Base-by-base conservation (phyloP, 1,140 invertebrate genomes). In the Charaxes varanes region DNA sequence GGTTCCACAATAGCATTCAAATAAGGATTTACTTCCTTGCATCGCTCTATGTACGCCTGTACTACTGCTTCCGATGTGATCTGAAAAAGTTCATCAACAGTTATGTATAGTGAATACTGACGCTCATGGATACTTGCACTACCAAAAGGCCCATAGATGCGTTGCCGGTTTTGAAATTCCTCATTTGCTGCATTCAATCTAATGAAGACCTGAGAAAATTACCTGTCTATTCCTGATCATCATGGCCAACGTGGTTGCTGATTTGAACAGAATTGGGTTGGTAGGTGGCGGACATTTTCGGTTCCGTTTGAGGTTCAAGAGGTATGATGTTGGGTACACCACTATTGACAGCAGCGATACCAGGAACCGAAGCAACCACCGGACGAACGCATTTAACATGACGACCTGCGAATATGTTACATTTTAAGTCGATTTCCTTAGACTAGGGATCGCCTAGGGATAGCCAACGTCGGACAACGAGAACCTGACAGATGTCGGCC, bases 1-100 rank as follows among this genome's bases (percentile, higher is more conserved):
- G 92, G 86, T 52, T 93, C 90, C 1, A 94, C 86, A 0, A 95
- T 87, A 2, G 91, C 91, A 76, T 95, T 95, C 1, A 95, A 35
- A 5, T 88, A 71, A 0, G 88, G 88, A 76, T 95, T 92, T 0
- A 94, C 91, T 66, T 90, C 88, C 37, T 87, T 86, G 24, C 94
- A 90, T 38, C 93, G 85, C 6, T 85, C 77, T 36, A 94, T 92
- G 56, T 91, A 94, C 0, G 88, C 87, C 22, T 82, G 53, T 2
- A 94, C 88, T 6, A 94, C 82, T 46, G 89, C 83, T 59, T 88
- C 87, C 19, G 90, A 90, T 11, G 84, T 87, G 24, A 91, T 58
- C 90, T 91, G 60, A 27, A 73, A 73, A n/a, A n/a, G n/a, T n/a
- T n/a, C n/a, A n/a, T n/a, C n/a, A n/a, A n/a, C n/a, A n/a, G n/a